phyloP scores from a whole-genome alignment of 2,113 vertebrate species.

The Microtus ochrogaster region DNA sequence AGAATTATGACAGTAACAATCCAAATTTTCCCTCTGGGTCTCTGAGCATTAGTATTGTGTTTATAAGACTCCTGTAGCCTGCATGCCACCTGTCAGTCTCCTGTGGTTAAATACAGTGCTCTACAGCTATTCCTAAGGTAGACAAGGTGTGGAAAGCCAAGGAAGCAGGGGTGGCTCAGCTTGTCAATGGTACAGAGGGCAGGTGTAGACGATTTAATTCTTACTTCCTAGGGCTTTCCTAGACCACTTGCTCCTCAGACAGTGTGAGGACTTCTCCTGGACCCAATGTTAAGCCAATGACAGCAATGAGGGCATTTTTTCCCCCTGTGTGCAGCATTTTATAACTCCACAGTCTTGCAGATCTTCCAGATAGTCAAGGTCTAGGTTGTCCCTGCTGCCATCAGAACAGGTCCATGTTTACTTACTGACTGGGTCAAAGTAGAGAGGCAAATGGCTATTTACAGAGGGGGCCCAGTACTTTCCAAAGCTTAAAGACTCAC shows the following conservation, averaged over 20 bases:
- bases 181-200: not conserved
- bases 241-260: conserved; percentile 19
- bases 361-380: not conserved
- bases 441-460: conserved; percentile 40
- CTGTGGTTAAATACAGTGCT: not conserved
- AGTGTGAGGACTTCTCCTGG: not conserved
- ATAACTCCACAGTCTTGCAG: not conserved
- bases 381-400: not conserved
- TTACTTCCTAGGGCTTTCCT: not conserved
- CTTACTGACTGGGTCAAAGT: not conserved
- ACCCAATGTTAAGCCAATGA: not conserved
- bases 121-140: not conserved
- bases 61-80: not conserved
- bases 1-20: conserved; percentile 40
- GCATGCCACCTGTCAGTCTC: not conserved
- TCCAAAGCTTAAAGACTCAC: conserved; percentile 84
- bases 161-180: not conserved
- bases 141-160: not conserved
- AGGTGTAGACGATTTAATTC: not conserved
- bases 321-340: not conserved
- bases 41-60: not conserved
- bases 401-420: not conserved
- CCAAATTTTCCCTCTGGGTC: conserved; percentile 22
- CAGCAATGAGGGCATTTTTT: not conserved
- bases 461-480: not conserved